Conservation (phyloP, 1,140 invertebrate genomes). For the Drusus annulatus region DNA sequence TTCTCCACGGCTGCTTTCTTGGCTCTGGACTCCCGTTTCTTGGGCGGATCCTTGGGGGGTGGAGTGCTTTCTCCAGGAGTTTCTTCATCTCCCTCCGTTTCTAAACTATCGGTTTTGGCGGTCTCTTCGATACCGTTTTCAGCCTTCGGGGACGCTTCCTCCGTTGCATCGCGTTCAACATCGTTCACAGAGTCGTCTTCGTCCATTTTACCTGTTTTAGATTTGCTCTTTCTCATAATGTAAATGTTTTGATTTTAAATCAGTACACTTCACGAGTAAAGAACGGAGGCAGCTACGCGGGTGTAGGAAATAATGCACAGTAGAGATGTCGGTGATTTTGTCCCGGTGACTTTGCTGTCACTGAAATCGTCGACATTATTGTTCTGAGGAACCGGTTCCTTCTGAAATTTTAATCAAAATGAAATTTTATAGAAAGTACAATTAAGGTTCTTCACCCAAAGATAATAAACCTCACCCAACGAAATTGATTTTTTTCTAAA, state of each 20-base stretch:
- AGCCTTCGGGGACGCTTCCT: neutral
- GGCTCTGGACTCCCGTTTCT: constrained; percentile 39
- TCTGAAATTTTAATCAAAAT: too few species aligned
- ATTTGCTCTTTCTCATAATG: constrained; percentile 35
- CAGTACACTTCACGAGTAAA: neutral
- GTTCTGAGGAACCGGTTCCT: too few species aligned
- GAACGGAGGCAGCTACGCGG: constrained; percentile 17
- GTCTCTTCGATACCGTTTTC: constrained; percentile 30
- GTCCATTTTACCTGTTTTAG: constrained; percentile 35
- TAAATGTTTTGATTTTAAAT: neutral
- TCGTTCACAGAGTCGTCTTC: constrained; percentile 15
- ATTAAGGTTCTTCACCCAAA: too few species aligned
- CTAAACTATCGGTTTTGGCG: neutral
- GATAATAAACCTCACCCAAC: too few species aligned
- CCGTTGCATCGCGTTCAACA: neutral
- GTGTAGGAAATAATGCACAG: constrained; percentile 28
- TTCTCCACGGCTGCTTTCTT: constrained; percentile 29
- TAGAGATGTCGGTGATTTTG: too few species aligned
- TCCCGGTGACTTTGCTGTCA: too few species aligned
- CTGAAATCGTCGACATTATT: too few species aligned
- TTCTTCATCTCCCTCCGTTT: constrained; percentile 23
- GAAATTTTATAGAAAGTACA: too few species aligned
- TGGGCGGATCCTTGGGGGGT: constrained; percentile 45
- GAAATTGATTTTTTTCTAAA: too few species aligned
- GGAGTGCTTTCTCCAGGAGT: neutral